Conservation (phyloP, 2,113 vertebrate genomes). For the Oxyura jamaicensis region DNA sequence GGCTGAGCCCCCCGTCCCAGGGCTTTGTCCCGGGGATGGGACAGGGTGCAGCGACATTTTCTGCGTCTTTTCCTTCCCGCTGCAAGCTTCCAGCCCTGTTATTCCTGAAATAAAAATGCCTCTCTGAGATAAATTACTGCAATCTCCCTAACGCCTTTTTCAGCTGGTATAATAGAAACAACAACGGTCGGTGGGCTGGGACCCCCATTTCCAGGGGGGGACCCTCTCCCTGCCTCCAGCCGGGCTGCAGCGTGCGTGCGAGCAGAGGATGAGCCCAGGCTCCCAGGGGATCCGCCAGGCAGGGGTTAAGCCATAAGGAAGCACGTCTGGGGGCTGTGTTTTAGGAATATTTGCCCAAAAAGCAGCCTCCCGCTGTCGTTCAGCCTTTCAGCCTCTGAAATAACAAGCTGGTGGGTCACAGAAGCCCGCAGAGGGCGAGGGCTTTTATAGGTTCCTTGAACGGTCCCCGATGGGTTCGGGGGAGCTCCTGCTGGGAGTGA, state of each 20-base stretch:
- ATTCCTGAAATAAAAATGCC: background rate
- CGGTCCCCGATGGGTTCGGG: background rate
- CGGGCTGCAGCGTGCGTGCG: accelerated
- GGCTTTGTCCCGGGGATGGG: too few relatives aligned
- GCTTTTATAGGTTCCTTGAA: background rate
- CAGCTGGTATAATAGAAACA: background rate
- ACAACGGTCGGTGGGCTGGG: background rate
- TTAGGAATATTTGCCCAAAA: background rate
- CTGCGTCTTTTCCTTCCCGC: background rate
- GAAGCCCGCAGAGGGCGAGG: background rate
- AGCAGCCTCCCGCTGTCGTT: background rate
- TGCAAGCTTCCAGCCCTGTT: background rate
- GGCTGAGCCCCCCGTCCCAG: background rate
- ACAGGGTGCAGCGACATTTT: too few relatives aligned
- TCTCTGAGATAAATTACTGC: background rate
- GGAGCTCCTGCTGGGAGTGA: background rate
- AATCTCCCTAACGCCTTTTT: background rate
- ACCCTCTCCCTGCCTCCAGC: background rate
- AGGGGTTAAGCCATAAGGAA: background rate
- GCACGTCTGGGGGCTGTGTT: background rate
- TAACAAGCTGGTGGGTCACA: background rate
- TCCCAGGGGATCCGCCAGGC: background rate
- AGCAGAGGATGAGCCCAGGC: background rate
- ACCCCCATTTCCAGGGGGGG: too few relatives aligned
- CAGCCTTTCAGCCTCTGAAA: background rate